Conservation (phyloP, 2,888 invertebrate genomes). For the Euclidia mi region DNA sequence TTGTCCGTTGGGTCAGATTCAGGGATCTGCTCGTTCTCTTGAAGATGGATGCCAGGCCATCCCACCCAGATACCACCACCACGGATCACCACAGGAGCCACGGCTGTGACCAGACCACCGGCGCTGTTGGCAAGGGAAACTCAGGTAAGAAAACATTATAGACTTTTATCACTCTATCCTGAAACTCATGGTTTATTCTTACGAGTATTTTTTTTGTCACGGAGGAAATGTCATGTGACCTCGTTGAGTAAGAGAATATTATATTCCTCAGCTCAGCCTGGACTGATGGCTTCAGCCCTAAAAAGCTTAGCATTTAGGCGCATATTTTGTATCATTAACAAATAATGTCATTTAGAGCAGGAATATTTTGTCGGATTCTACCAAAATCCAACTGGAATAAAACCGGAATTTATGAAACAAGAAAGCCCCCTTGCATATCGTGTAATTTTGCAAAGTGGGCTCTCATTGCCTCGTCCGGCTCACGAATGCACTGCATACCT, state of each 20-base stretch:
- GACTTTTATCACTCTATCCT: no score
- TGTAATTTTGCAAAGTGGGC: background rate
- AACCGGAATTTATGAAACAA: background rate
- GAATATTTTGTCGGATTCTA: no score
- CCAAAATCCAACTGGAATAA: no score
- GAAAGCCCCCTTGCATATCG: background rate
- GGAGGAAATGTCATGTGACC: no score
- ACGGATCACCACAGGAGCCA: constrained; percentile 96
- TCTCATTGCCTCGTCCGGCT: constrained; percentile 9
- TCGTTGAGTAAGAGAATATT: no score
- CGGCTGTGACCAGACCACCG: constrained; percentile 97
- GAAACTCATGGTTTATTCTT: no score
- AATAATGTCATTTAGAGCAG: no score
- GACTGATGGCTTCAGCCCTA: no score
- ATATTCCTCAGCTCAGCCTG: no score
- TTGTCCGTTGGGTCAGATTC: constrained; percentile 96
- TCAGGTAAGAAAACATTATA: constrained; percentile 6
- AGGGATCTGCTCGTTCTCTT: constrained; percentile 94
- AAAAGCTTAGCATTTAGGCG: no score
- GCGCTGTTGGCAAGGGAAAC: constrained; percentile 90
- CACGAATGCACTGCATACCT: background rate
- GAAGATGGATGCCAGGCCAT: constrained; percentile 96
- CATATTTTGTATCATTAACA: no score
- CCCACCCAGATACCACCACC: constrained; percentile 97
- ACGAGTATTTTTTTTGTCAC: no score